A percentile compares a stretch with the other conserved stretches of the same genome.
Evolutionary conservation across 2,113 vertebrate species (phyloP).

Genomic region (Fulmarus glacialis): DNA sequence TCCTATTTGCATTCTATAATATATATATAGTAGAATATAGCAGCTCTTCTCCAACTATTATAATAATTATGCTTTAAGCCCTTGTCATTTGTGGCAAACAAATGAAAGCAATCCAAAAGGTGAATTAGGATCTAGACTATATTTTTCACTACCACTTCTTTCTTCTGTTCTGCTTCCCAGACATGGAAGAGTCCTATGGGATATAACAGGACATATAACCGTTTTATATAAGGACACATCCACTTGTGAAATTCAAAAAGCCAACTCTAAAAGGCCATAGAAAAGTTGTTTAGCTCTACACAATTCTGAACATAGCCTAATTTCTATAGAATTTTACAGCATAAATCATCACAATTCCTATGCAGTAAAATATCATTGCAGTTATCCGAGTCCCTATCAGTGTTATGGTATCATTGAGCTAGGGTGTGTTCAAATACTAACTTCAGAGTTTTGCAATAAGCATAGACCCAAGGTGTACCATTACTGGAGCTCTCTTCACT

Average conservation of each 20-base stretch:
- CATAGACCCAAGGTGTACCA: neutral
- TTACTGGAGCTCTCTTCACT: neutral
- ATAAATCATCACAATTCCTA: neutral
- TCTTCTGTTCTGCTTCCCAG: neutral
- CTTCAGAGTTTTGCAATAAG: neutral
- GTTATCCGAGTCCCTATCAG: neutral
- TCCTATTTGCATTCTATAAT: neutral
- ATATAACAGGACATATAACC: neutral
- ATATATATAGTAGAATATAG: neutral
- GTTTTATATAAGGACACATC: neutral
- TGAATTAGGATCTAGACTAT: neutral
- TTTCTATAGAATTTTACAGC: neutral
- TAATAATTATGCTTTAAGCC: neutral
- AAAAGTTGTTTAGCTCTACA: neutral
- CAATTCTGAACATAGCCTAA: neutral
- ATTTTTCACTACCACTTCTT: neutral
- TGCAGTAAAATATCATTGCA: neutral
- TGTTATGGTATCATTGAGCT: rapidly evolving
- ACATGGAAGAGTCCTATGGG: neutral
- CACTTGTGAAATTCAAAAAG: neutral
- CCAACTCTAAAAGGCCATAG: neutral
- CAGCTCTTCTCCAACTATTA: neutral
- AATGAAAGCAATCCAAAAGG: neutral
- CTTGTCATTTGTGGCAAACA: neutral
- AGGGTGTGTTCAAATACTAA: neutral